Evolutionary conservation across 2,113 vertebrate species (phyloP), one percentile per base, ranked within the genome.

Genomic region (Gnathonemus longibarbis): DNA sequence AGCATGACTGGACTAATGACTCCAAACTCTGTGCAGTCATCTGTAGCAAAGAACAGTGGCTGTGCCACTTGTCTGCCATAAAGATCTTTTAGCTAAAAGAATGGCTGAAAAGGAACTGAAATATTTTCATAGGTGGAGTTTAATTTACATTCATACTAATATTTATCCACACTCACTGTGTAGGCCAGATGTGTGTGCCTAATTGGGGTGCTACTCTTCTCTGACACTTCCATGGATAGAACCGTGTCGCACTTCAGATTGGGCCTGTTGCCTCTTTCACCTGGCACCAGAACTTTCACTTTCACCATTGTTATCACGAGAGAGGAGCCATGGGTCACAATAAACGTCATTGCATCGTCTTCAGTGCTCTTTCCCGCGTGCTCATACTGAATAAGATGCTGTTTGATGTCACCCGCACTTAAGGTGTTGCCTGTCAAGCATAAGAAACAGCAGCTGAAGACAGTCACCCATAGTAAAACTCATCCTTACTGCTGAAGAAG

Each of bases 331-430:
- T 99, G 97, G 0, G 97, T 97, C 50, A 99, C 97, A 0, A 97
- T 96, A 94, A 99, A 94, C 42, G 96, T 96, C 95, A 99, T 94
- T 92, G 94, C 92, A 93, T 99, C 98, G n/a, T 97, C 96, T 39
- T 90, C 93, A 0, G 92, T 90, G 8, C 93, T 91, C 0, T 96
- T 96, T 3, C 97, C 97, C 0, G 96, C 94, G 0, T 99, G 98
- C 0, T 95, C 91, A 19, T 99, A 99, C 35, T 96, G 96, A 80
- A 99, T 94, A 0, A 94, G 91, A 0, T 95, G 97, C 24, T 94
- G 96, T 89, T 96, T 96, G 89, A 99, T 52, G 15, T 99, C 98
- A 62, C 95, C 95, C 10, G 97, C 97, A 3, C 95, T 97, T 93
- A 99, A 99, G 53, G 93, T 93, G 93, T 98, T 98, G 0, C 97